These are phyloP conservation scores for Tapirus terrestris DNA, from an alignment of 2,113 vertebrate species.

Conservation along the genomic window DNA sequence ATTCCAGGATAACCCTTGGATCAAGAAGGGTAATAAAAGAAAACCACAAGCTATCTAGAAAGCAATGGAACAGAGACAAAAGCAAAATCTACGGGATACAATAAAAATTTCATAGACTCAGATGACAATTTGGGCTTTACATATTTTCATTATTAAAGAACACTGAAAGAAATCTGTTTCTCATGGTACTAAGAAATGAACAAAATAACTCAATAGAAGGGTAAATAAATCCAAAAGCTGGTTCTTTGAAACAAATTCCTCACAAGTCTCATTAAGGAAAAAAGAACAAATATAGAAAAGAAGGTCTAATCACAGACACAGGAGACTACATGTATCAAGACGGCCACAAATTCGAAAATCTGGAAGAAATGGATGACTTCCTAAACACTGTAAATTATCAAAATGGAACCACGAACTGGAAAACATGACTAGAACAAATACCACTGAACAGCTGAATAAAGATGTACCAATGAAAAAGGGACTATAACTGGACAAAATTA, in stretches of 20 bases:
- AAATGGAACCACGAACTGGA: background rate
- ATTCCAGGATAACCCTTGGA: background rate
- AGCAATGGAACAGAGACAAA: background rate
- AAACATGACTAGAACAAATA: background rate
- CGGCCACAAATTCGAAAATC: background rate
- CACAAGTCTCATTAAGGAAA: background rate
- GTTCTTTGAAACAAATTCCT: conserved; percentile 37
- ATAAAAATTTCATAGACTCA: background rate
- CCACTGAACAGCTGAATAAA: background rate
- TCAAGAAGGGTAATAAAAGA: background rate
- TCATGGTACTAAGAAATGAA: background rate
- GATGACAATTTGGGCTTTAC: background rate
- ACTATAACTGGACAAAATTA: background rate
- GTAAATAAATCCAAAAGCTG: background rate
- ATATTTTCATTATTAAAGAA: background rate
- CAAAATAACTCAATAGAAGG: background rate
- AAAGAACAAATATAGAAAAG: background rate
- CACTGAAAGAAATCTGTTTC: background rate
- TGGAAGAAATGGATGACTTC: background rate
- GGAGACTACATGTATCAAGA: background rate
- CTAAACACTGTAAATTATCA: background rate
- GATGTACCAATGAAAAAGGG: background rate
- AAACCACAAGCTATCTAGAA: background rate
- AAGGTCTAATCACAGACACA: background rate
- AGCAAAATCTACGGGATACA: background rate